Evolutionary conservation across 1,140 invertebrate species (phyloP), one percentile per base, ranked within the genome.

Genomic region (Belonocnema kinseyi): DNA sequence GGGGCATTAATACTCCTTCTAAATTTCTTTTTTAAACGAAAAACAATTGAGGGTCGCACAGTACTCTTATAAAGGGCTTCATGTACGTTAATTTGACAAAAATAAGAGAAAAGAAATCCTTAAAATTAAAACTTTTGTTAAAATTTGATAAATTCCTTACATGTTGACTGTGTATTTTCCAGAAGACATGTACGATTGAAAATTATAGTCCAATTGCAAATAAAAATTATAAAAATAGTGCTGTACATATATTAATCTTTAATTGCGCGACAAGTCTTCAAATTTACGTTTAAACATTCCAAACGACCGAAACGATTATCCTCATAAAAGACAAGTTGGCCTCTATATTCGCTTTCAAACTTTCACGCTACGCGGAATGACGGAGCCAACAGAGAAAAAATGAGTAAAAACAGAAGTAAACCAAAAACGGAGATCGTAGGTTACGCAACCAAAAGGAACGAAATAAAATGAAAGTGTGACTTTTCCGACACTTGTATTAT

Each of bases 301-400:
- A 26, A 66, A n/a, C 61, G 61, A 66, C 61, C 61, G 40, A 66
- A 66, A 66, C 61, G 61, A 66, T 66, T 66, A 66, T 66, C 61
- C 33, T 66, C 61, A 66, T n/a, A 26, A 66, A 14, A 66, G 61
- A 66, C 61, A 66, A 66, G 61, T 26, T 66, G 26, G 61, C 26
- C 61, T 40, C 61, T 66, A 66, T 66, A 66, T 66, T 66, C 61
- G 61, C 61, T 66, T 66, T 66, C 61, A 26, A 66, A 66, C 61
- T 66, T 66, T 66, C 61, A 40, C 61, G 61, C 33, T 40, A 6
- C 14, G 61, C 33, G 61, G 61, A 66, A 66, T 33, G 61, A 66
- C 61, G 40, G 61, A 66, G 26, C 14, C 26, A 40, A 40, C 33
- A n/a, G n/a, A 17, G 17, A 56, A 4, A 56, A 61, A 66, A 66